phyloP scores from a whole-genome alignment of 2,888 invertebrate species.

The Steinernema hermaphroditum region DNA sequence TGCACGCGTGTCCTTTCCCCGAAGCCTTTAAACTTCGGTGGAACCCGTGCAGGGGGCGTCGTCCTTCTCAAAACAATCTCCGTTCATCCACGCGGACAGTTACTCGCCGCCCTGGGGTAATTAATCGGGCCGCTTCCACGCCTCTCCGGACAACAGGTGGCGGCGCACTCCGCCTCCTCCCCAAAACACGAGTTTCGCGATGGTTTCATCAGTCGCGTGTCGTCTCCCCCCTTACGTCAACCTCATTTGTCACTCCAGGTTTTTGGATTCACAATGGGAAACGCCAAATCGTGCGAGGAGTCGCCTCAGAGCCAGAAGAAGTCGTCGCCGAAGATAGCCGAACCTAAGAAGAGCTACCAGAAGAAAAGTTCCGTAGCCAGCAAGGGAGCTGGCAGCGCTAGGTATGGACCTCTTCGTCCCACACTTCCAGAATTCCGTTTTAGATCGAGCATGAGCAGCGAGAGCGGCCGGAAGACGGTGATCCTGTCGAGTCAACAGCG shows the following conservation, averaged over 20 bases:
- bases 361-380: slow-evolving; percentile 18
- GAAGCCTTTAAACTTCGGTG: too few species aligned
- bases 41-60: too few species aligned
- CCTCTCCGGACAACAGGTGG: slow-evolving; percentile 8
- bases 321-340: slow-evolving; percentile 14
- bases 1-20: too few species aligned
- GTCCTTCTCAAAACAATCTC: slow-evolving; percentile 19
- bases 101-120: neutral
- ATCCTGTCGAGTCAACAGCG: slow-evolving; percentile 47
- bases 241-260: neutral
- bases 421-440: slow-evolving; percentile 23
- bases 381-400: slow-evolving; percentile 33
- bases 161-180: neutral
- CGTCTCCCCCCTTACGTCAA: neutral
- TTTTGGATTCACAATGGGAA: slow-evolving; percentile 34
- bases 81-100: slow-evolving; percentile 27
- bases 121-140: slow-evolving; percentile 15
- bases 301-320: slow-evolving; percentile 28
- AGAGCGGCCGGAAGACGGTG: slow-evolving; percentile 36
- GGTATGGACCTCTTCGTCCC: slow-evolving; percentile 31
- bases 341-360: slow-evolving; percentile 33
- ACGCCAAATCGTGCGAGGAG: slow-evolving; percentile 36
- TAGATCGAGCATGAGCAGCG: slow-evolving; percentile 38
- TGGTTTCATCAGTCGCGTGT: slow-evolving; percentile 2
- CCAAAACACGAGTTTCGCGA: neutral